Evolutionary conservation across 1,140 invertebrate genomes (phyloP), one percentile per base, ranked within the genome.

Genomic region (Branchinecta lindahli): DNA sequence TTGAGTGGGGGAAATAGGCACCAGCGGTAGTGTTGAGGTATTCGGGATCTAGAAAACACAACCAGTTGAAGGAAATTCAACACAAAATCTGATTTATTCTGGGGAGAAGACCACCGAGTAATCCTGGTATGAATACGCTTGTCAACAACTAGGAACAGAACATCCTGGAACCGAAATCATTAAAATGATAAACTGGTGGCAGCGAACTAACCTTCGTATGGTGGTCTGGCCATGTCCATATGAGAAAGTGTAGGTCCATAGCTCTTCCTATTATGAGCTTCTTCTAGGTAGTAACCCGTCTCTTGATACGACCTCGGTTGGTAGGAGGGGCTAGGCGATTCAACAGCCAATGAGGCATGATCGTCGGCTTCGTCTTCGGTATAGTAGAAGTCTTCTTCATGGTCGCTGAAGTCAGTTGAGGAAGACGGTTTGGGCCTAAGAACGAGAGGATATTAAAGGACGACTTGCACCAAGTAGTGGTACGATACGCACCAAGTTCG

Each of bases 381-480:
- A 80, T 95, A 96, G 77, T 96, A 96, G 78, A 96, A 96, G 76
- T 96, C 94, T 79, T 96, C 94, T 77, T 98, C 93, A 75, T 90
- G 87, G 76, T 92, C 89, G 71, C 82, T 82, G 69, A 83, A 76
- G 67, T 79, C 78, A 2, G 18, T 61, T 2, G 52, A 12, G 18
- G 12, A 12, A 12, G 18, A 61, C 52, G 52, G 52, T 6, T 61
- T 61, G 4, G 45, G 21, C 18, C 21, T 45, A 15, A 45, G 10
- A 45, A 67, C 20, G 20, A 15, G 6, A 67, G 3, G 20, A 67
- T 33, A 10, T 67, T 20, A 67, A 67, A 67, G 66, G 10, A 67
- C 12, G 3, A 0, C 21, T 10, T 6, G 3, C 66, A 67, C 10
- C 10, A 33, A 67, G 9, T 5, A 33, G 10, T 67, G 20, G 21